Evolutionary conservation across 1,140 invertebrate genomes (phyloP).

Genomic region (Mercenaria mercenaria): DNA sequence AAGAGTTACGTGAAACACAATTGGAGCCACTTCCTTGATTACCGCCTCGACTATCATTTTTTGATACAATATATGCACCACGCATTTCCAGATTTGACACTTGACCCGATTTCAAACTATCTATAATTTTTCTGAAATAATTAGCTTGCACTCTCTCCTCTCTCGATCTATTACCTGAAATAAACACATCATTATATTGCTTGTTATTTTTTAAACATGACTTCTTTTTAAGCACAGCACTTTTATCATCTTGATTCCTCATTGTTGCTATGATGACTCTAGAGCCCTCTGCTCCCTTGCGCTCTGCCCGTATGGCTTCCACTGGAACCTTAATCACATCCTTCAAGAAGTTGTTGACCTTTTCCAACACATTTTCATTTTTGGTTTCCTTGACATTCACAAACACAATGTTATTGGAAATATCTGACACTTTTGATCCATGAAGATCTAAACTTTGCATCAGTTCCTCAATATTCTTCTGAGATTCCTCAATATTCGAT

Average conservation of each 20-base stretch:
- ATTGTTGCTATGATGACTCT: neutral
- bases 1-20: too few species aligned
- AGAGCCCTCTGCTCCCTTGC: neutral
- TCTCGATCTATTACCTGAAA: neutral
- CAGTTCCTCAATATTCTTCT: neutral
- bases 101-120: neutral
- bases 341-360: neutral
- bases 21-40: too few species aligned
- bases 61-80: constrained; percentile 2
- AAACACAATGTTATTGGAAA: constrained; percentile 4
- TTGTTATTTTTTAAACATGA: neutral
- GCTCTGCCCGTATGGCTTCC: too few species aligned
- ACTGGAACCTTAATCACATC: too few species aligned
- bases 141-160: neutral
- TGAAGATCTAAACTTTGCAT: neutral
- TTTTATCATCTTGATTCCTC: neutral
- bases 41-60: neutral
- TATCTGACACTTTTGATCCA: neutral
- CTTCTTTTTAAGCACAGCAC: constrained; percentile 10
- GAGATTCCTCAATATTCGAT: constrained; percentile 4
- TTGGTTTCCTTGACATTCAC: neutral
- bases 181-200: neutral
- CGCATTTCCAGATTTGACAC: constrained; percentile 15
- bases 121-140: neutral
- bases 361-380: constrained; percentile 1